Evolutionary conservation across 2,113 vertebrate species (phyloP).

Genomic region (Corythornis cristatus): DNA sequence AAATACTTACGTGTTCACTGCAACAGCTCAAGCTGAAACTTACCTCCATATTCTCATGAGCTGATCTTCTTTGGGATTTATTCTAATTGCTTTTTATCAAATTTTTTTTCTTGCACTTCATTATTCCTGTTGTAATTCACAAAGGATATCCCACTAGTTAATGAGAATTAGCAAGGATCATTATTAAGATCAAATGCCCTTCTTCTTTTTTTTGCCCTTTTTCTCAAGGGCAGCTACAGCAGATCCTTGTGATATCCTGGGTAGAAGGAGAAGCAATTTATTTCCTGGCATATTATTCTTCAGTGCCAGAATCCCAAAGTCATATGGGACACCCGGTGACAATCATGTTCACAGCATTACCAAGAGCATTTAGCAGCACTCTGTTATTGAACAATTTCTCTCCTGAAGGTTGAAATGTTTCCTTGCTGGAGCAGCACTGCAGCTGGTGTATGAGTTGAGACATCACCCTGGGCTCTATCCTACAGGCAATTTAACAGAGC

Average conservation of each 20-base stretch:
- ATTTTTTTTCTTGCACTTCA: conserved; percentile 39
- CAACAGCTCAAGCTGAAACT: not conserved
- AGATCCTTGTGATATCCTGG: conserved; percentile 10
- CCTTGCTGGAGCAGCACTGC: not conserved
- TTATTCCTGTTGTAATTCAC: conserved; percentile 47
- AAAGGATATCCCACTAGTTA: conserved; percentile 47
- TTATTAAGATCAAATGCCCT: conserved; percentile 26
- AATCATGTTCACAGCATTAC: not conserved
- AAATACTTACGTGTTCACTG: not conserved
- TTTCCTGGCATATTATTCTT: not conserved
- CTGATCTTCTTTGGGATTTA: conserved; percentile 34
- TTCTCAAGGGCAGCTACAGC: conserved; percentile 1
- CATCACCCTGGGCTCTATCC: not conserved
- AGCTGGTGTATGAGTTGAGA: not conserved
- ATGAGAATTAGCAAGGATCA: conserved; percentile 28
- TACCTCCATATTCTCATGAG: conserved; percentile 7
- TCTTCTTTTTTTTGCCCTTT: conserved; percentile 14
- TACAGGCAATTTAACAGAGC: not conserved
- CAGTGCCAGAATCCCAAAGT: not conserved
- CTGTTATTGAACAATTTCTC: not conserved
- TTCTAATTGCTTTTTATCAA: conserved; percentile 63
- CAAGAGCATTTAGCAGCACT: not conserved
- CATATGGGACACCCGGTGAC: not conserved
- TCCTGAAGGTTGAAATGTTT: conserved; percentile 4
- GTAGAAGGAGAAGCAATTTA: conserved; percentile 24